These are phyloP conservation scores for Limnothrissa miodon DNA, from an alignment of 2,113 vertebrate genomes.

Conservation along the genomic window DNA sequence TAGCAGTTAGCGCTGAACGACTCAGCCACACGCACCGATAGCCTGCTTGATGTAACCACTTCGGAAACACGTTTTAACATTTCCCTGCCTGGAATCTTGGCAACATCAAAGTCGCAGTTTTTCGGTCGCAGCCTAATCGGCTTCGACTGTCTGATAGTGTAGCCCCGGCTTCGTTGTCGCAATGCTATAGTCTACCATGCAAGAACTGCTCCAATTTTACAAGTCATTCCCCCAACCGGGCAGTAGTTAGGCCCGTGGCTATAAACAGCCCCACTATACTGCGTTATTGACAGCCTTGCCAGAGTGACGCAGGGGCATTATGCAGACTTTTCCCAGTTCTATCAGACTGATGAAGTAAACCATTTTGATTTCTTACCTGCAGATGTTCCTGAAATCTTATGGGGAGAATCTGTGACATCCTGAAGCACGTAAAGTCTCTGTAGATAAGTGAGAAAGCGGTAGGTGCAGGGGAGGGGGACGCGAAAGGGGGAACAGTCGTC, in stretches of 20 bases:
- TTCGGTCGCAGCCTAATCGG: background rate
- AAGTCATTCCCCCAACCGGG: constrained; percentile 63
- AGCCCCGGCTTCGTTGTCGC: background rate
- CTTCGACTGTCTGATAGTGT: background rate
- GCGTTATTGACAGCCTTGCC: constrained; percentile 46
- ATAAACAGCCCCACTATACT: constrained; percentile 61
- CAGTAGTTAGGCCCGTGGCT: constrained; percentile 67
- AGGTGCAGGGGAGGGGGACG: constrained; percentile 63
- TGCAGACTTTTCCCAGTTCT: constrained; percentile 22
- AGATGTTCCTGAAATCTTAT: constrained; percentile 80
- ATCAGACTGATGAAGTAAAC: background rate
- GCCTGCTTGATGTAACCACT: constrained; percentile 42
- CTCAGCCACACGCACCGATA: constrained; percentile 41
- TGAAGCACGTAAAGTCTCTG: constrained; percentile 44
- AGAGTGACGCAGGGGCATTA: constrained; percentile 58
- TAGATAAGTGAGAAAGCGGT: constrained; percentile 49
- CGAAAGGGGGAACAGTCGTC: constrained; percentile 48
- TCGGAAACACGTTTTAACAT: constrained; percentile 41
- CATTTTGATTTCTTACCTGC: constrained; percentile 67
- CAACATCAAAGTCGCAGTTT: background rate
- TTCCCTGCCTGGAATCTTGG: background rate
- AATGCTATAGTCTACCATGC: constrained; percentile 1
- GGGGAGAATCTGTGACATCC: constrained; percentile 76
- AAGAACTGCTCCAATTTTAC: constrained; percentile 64
- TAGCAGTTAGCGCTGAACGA: background rate